Base-by-base conservation (phyloP, 2,888 invertebrate species). In the Villa cingulata region DNA sequence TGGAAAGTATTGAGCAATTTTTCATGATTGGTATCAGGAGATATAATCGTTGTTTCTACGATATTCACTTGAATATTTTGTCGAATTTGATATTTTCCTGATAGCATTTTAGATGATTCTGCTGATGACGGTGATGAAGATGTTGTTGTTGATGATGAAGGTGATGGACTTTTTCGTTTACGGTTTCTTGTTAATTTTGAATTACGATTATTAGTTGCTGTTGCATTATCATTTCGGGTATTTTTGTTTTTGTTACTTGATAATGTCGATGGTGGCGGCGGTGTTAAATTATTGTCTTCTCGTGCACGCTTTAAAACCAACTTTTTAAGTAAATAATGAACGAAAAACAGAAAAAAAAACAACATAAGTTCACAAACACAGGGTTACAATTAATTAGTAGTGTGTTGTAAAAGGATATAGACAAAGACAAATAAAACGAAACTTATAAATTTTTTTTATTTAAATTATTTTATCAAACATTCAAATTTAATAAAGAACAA, bases 271-370 rank as follows among this genome's bases (percentile, higher is more conserved):
- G 12, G 4, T 32, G 12, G 12, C 3, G 29, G 12, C 12, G 29
- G 12, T 38, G 46, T 37, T 46, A 43, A 32, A 41, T 34, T 39
- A 45, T 37, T 46, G 37, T 55, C 55, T 16, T 52, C 54, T 18
- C 54, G 46, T 15, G 54, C 48, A 37, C 55, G 54, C 41, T 55
- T 55, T 46, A 52, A 50, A 47, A 52, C 52, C 49, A 52, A 52
- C 53, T 54, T 48, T 37, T 45, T 45, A 40, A 41, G 17, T 41
- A 41, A 48, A 43, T 20, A 41, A 41, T 41, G 20, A 48, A 29
- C 4, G n/a, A 36, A 42, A 37, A 37, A 46, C 19, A 34, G 14
- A 29, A 14, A 38, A 20, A 36, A 46, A 37, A 50, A 44, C 29
- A 9, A 32, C 29, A 12, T 32, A 32, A 14, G 29, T 12, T 3